These are phyloP conservation scores for Acanthosepion lycidas DNA, from an alignment of 2,888 invertebrate species.

Conservation along the genomic window DNA sequence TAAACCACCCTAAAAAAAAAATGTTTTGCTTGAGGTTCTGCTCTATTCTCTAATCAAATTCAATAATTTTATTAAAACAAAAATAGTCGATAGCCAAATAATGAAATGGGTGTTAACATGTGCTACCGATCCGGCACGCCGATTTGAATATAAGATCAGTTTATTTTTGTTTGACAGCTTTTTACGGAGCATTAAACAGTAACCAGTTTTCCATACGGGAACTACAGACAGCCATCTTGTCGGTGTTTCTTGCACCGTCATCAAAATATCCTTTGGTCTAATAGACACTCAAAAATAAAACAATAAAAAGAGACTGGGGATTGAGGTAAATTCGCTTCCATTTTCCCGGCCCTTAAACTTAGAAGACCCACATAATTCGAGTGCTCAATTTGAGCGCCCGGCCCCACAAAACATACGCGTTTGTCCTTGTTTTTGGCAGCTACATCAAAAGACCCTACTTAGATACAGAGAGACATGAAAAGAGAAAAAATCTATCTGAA, in stretches of 20 bases:
- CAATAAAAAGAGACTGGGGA: neutral
- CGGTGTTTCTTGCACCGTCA: neutral
- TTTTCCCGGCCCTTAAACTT: neutral
- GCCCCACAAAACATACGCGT: neutral
- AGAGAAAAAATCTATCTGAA: too few species aligned
- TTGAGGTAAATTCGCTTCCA: neutral
- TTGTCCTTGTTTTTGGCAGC: neutral
- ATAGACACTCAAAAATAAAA: neutral
- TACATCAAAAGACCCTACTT: too few species aligned
- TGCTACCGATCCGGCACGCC: neutral
- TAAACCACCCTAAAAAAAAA: too few species aligned
- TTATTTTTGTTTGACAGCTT: neutral
- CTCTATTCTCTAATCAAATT: too few species aligned
- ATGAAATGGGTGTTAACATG: neutral
- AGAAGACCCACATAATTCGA: neutral
- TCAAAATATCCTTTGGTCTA: constrained; percentile 11
- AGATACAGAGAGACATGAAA: too few species aligned
- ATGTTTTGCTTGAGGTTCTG: too few species aligned
- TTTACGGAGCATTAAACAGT: neutral
- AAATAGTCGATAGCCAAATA: too few species aligned
- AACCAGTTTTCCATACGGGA: neutral
- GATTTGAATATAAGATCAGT: constrained; percentile 4
- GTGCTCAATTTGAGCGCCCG: neutral
- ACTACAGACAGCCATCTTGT: neutral
- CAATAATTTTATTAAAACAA: too few species aligned